Evolutionary conservation across 2,888 invertebrate species (phyloP), one percentile per base, ranked within the genome.

Genomic region (Anodontia alba): DNA sequence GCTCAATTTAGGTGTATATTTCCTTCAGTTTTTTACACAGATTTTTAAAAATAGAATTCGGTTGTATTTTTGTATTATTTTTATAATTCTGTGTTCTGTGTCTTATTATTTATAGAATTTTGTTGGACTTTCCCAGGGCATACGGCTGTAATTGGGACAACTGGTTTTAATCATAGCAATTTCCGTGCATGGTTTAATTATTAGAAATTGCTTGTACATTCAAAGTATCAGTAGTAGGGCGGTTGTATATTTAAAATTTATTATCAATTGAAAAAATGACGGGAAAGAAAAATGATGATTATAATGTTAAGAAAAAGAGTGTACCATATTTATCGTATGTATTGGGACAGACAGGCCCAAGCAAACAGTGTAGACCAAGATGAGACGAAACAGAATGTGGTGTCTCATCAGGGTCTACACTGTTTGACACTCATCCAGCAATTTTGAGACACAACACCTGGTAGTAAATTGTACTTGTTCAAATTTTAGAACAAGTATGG

Each of bases 61-160:
- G 23, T 62, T 62, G 62, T 62, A 62, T 62, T 62, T 62, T 62
- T 62, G 62, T 62, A 62, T 62, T 62, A 62, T 62, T 62, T 62
- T 62, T 62, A 62, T 62, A 33, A 62, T 33, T 62, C 33, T 33
- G 62, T 62, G 62, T 62, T 62, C 62, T 12, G 62, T 62, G 57
- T 57, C 15, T 57, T 38, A 20, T 3, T 46, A 20, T 46, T 20
- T 54, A 29, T 62, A 57, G 7, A 10, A 57, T 10, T 57, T 57
- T 57, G 57, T 57, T 57, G 33, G 62, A 62, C 62, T 62, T 62
- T 62, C 62, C 62, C 62, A 54, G 23, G 26, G 26, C 26, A 7
- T 54, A 8, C 5, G 23, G 10, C 54, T 38, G 38, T 38, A 38
- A 38, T 20, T 54, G 54, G 54, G 54, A 26, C 54, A 26, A 54